Evolutionary conservation across 2,888 invertebrate species (phyloP).

Genomic region (Atethmia centrago): DNA sequence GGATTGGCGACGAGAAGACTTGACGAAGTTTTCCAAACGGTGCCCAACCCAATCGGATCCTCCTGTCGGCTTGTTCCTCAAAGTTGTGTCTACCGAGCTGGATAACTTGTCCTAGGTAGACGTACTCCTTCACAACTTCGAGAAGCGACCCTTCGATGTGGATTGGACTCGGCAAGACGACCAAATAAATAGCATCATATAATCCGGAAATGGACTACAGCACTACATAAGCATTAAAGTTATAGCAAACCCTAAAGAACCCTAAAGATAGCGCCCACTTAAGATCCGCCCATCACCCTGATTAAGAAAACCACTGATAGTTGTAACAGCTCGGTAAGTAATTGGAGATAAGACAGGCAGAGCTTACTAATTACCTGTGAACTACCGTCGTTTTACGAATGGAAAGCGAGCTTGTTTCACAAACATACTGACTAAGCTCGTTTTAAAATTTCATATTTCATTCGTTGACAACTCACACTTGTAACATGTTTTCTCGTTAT

Average conservation of each 20-base stretch:
- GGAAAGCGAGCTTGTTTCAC: conserved; percentile 48
- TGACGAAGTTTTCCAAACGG: too few species aligned
- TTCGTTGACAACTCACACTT: conserved; percentile 23
- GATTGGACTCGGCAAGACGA: too few species aligned
- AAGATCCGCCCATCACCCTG: conserved; percentile 14
- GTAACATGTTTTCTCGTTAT: conserved; percentile 31
- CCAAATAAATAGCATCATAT: background rate
- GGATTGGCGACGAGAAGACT: too few species aligned
- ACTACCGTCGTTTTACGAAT: conserved; percentile 50
- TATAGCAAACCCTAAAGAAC: conserved; percentile 12
- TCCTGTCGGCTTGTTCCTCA: too few species aligned
- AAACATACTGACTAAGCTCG: conserved; percentile 32
- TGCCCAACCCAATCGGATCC: too few species aligned
- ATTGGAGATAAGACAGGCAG: conserved; percentile 40
- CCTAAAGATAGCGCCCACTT: conserved; percentile 24
- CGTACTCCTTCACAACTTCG: too few species aligned
- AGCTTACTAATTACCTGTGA: conserved; percentile 41
- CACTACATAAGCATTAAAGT: conserved; percentile 5
- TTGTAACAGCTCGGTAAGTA: conserved; percentile 54
- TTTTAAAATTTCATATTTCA: conserved; percentile 39
- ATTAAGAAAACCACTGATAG: conserved; percentile 21
- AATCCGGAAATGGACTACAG: background rate
- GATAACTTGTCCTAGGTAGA: too few species aligned
- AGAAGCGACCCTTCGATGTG: too few species aligned
- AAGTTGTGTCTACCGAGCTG: too few species aligned